These are phyloP conservation scores for Camponotus pennsylvanicus DNA, from an alignment of 1,140 invertebrate species.

Conservation along the genomic window DNA sequence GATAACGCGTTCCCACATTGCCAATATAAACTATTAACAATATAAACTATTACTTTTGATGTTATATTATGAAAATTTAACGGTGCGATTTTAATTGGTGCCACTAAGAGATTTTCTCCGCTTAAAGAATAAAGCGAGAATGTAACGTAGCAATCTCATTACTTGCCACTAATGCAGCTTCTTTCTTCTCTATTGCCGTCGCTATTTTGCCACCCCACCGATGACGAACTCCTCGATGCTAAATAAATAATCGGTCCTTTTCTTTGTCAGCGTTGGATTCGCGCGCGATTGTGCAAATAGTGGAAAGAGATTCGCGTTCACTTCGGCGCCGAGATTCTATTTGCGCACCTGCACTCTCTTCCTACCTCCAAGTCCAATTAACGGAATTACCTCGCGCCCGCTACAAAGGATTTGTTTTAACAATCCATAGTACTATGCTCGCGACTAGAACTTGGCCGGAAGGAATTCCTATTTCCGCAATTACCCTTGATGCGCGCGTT, in stretches of 20 bases:
- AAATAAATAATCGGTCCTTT: constrained; percentile 53
- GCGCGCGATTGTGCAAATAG: constrained; percentile 27
- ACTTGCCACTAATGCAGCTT: neutral
- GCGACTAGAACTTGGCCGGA: neutral
- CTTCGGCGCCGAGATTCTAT: constrained; percentile 1
- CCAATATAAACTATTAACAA: neutral
- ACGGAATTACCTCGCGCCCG: constrained; percentile 48
- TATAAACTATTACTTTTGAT: neutral
- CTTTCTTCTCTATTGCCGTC: constrained; percentile 3
- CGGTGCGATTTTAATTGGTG: neutral
- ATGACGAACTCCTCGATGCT: constrained; percentile 1
- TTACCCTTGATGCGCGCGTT: constrained; percentile 29
- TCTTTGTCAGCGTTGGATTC: constrained; percentile 12
- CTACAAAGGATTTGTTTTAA: constrained; percentile 60
- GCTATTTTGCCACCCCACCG: neutral
- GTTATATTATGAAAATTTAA: constrained; percentile 8
- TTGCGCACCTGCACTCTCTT: constrained; percentile 47
- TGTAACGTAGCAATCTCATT: neutral
- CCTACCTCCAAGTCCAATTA: constrained; percentile 45
- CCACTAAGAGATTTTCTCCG: neutral
- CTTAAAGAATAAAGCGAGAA: neutral
- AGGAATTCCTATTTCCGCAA: constrained; percentile 48
- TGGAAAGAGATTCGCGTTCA: constrained; percentile 11
- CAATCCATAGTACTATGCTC: constrained; percentile 20
- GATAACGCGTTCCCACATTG: neutral